A percentile compares a stretch with the other conserved stretches of the same genome.
phyloP scores from a whole-genome alignment of 1,140 invertebrate genomes.

The Tigriopus japonicus region DNA sequence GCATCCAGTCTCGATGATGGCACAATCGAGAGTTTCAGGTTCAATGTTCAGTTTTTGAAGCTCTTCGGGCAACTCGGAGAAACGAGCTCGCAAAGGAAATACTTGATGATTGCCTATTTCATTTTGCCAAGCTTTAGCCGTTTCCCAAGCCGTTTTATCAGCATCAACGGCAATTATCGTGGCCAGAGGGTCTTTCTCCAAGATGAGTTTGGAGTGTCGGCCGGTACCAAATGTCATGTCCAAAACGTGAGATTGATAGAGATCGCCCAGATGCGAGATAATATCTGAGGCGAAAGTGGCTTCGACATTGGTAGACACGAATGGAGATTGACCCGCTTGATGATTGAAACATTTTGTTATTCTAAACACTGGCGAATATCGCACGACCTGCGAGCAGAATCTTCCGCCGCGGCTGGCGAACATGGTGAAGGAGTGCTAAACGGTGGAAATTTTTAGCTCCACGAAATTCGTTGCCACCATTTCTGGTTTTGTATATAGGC shows the following conservation, averaged over 20 bases:
- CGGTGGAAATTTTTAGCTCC: no score
- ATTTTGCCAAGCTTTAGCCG: background rate
- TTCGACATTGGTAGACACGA: no score
- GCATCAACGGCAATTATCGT: background rate
- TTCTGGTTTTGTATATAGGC: no score
- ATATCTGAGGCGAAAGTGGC: no score
- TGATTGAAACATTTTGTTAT: no score
- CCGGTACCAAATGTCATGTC: conserved; percentile 4
- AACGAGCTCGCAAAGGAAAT: background rate
- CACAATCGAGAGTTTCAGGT: background rate
- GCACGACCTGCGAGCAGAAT: no score
- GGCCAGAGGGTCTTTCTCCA: background rate
- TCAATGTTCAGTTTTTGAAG: background rate
- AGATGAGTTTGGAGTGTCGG: background rate
- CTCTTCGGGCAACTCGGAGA: background rate
- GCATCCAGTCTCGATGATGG: background rate
- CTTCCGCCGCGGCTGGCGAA: no score
- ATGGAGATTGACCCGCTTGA: no score
- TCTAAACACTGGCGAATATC: no score
- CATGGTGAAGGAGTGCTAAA: no score
- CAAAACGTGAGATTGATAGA: background rate
- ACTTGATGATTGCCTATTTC: background rate
- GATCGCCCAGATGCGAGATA: no score
- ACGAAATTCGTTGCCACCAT: no score
- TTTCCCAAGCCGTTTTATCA: background rate